Conservation (phyloP, 2,113 vertebrate species). For the Poicephalus meyeri region DNA sequence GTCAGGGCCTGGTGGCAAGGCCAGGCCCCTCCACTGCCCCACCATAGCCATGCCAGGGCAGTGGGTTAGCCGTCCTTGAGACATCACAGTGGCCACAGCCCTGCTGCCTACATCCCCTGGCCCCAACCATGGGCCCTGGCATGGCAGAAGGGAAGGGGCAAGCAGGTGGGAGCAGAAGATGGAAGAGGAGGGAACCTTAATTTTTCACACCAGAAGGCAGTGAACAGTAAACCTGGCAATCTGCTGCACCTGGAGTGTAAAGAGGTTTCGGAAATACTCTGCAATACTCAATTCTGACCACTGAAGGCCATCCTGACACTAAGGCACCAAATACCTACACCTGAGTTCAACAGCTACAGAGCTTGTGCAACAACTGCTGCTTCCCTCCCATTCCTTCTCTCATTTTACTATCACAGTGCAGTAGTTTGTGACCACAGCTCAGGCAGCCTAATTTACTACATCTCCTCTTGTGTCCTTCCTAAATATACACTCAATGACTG, state of each 20-base stretch:
- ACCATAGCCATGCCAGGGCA: background rate
- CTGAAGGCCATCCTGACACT: background rate
- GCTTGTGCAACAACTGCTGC: background rate
- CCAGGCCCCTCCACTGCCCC: background rate
- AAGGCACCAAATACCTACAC: background rate
- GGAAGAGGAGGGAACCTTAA: background rate
- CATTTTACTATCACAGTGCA: background rate
- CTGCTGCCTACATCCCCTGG: background rate
- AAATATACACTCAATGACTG: background rate
- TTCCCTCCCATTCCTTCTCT: background rate
- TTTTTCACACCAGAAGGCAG: background rate
- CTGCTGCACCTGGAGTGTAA: background rate
- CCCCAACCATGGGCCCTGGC: rapidly evolving
- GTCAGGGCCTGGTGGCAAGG: background rate
- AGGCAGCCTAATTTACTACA: background rate
- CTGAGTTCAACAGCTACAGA: background rate
- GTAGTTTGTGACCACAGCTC: background rate
- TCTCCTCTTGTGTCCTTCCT: background rate
- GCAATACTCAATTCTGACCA: background rate
- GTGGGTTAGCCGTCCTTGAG: background rate
- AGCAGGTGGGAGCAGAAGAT: background rate
- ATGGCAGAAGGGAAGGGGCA: rapidly evolving
- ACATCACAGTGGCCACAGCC: rapidly evolving
- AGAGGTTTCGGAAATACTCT: background rate
- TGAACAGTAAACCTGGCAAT: background rate